phyloP scores from a whole-genome alignment of 2,888 invertebrate genomes.

The Chromoteleia sp. region DNA sequence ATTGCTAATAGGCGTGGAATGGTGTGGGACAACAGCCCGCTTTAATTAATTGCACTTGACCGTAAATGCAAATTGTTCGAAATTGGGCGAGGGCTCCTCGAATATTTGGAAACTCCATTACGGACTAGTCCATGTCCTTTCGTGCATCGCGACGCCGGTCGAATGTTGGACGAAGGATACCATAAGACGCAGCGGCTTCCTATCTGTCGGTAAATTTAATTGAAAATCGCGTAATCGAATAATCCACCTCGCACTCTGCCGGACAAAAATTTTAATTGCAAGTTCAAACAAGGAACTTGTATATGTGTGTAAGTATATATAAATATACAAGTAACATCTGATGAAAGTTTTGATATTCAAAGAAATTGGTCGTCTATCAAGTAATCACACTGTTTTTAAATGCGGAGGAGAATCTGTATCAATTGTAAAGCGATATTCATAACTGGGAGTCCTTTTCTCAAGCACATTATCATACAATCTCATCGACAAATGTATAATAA shows the following conservation, averaged over 20 bases:
- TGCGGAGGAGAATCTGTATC: too few species aligned
- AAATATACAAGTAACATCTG: too few species aligned
- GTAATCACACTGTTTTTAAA: too few species aligned
- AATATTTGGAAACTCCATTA: constrained; percentile 85
- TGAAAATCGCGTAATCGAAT: constrained; percentile 63
- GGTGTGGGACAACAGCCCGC: constrained; percentile 82
- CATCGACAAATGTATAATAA: too few species aligned
- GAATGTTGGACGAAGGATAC: constrained; percentile 65
- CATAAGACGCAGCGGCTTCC: constrained; percentile 65
- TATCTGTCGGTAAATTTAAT: constrained; percentile 65
- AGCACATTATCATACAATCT: too few species aligned
- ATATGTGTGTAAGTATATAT: too few species aligned
- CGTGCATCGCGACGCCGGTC: constrained; percentile 72
- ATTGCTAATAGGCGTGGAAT: constrained; percentile 84
- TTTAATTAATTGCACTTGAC: constrained; percentile 85
- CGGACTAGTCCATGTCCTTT: constrained; percentile 82
- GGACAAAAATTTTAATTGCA: constrained; percentile 40
- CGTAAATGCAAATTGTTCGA: constrained; percentile 85
- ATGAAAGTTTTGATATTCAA: too few species aligned
- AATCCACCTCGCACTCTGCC: constrained; percentile 7
- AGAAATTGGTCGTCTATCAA: too few species aligned
- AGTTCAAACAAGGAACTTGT: constrained; percentile 13
- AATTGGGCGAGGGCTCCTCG: constrained; percentile 84
- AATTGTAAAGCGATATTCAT: too few species aligned
- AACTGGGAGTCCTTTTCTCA: too few species aligned